Base-by-base conservation (phyloP, 2,888 invertebrate species). In the Diarsia mendica region DNA sequence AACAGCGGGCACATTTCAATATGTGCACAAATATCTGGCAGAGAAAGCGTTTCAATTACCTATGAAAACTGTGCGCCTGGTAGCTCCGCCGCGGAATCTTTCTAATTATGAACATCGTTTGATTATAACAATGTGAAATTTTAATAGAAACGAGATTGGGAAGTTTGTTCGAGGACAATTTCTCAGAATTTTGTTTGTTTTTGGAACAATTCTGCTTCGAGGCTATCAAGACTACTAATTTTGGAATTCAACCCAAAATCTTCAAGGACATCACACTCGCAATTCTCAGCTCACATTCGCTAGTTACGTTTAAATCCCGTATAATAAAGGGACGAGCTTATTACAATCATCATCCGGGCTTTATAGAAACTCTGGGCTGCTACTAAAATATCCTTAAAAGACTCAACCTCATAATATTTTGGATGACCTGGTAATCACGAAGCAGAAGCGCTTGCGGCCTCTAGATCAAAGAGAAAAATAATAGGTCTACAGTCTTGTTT, bases 61-160 rank as follows among this genome's bases (percentile, higher is more conserved):
- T 90, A 89, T 90, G 90, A 90, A 89, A 92, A 91, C 91, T 90
- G 88, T 85, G 75, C 72, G 71, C 63, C 70, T 69, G 77, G 28
- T 74, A 68, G 49, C 74, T 66, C 65, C 60, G 67, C 67, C 61
- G 58, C 67, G 65, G 65, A 64, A 72, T 80, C 87, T 73, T 83
- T 82, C 33, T 85, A 71, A 85, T 82, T 82, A 60, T 44, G 23
- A 64, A 66, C 46, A 63, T 67, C 72, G 67, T 55, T 82, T 85
- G 44, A 67, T 82, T 72, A 82, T 72, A 71, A 82, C 55, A 61
- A 85, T 68, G 49, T 68, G 61, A 71, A 68, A 81, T 75, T 75
- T 70, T 85, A 61, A 85, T 55, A 65, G 64, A 68, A 75, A 60
- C 48, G 39, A 68, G 69, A 80, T 60, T 67, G 80, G 51, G 11